These are phyloP conservation scores for Ornithorhynchus anatinus DNA, from an alignment of 2,113 vertebrate species.

Conservation along the genomic window DNA sequence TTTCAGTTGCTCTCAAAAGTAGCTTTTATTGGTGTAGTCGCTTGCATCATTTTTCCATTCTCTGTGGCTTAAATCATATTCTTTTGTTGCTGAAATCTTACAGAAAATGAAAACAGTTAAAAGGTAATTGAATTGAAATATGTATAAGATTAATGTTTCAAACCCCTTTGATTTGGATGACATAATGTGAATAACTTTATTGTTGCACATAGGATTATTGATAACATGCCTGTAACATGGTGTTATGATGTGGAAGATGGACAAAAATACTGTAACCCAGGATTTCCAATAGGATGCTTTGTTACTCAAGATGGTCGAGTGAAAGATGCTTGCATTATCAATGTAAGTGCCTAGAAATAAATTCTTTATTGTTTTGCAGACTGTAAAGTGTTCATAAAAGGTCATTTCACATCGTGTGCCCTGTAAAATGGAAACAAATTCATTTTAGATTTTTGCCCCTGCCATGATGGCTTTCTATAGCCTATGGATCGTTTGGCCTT, in stretches of 20 bases:
- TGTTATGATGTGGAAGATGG: constrained; percentile 85
- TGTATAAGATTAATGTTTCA: too few species aligned
- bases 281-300: constrained; percentile 89
- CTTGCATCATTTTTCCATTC: background rate
- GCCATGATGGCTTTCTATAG: too few species aligned
- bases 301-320: constrained; percentile 74
- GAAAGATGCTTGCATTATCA: constrained; percentile 87
- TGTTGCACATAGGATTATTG: constrained; percentile 80
- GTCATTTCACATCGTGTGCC: too few species aligned
- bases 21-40: background rate
- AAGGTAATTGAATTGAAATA: too few species aligned
- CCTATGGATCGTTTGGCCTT: background rate
- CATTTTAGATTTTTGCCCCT: too few species aligned
- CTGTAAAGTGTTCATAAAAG: too few species aligned
- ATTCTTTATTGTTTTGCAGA: too few species aligned
- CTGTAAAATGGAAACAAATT: too few species aligned
- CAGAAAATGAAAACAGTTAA: too few species aligned
- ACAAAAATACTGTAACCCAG: constrained; percentile 87
- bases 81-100: too few species aligned
- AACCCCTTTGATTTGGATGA: background rate
- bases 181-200: background rate
- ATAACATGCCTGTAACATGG: constrained; percentile 94
- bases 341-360: constrained; percentile 79
- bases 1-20: background rate
- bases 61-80: background rate